phyloP scores from a whole-genome alignment of 2,113 vertebrate species.

The Fregetta grallaria region DNA sequence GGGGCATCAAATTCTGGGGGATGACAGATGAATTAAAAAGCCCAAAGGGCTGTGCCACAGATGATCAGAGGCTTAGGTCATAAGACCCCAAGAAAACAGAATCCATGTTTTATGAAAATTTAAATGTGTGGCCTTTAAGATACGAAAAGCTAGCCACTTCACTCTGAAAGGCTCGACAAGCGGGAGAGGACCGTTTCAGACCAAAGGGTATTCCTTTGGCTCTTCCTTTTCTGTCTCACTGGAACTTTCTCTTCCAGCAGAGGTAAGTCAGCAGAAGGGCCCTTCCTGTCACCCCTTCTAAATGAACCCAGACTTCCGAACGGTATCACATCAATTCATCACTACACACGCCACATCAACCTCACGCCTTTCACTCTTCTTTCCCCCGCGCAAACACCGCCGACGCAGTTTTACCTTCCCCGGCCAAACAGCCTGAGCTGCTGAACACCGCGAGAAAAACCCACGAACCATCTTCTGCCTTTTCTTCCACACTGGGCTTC shows the following conservation, averaged over 20 bases:
- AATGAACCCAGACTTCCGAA: not conserved
- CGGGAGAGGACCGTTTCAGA: not conserved
- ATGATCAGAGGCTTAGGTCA: not conserved
- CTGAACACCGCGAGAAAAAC: not conserved
- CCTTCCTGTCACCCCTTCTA: not conserved
- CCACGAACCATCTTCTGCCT: rapidly evolving
- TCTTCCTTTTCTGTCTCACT: not conserved
- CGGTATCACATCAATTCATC: rapidly evolving
- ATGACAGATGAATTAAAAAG: not conserved
- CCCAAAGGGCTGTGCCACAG: not conserved
- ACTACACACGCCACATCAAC: not conserved
- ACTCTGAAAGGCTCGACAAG: not conserved
- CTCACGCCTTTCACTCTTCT: not conserved
- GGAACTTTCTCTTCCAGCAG: not conserved
- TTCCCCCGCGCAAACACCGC: not conserved
- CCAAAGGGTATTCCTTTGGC: not conserved
- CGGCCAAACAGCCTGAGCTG: rapidly evolving
- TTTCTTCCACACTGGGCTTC: too few relatives aligned
- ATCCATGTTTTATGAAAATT: rapidly evolving
- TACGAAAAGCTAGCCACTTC: not conserved
- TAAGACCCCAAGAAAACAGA: not conserved
- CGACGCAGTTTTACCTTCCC: not conserved
- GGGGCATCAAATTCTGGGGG: not conserved
- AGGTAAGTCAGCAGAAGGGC: too few relatives aligned
- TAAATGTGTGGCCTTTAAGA: too few relatives aligned